Base-by-base conservation (phyloP, 1,140 invertebrate species). In the Lethrus apterus region DNA sequence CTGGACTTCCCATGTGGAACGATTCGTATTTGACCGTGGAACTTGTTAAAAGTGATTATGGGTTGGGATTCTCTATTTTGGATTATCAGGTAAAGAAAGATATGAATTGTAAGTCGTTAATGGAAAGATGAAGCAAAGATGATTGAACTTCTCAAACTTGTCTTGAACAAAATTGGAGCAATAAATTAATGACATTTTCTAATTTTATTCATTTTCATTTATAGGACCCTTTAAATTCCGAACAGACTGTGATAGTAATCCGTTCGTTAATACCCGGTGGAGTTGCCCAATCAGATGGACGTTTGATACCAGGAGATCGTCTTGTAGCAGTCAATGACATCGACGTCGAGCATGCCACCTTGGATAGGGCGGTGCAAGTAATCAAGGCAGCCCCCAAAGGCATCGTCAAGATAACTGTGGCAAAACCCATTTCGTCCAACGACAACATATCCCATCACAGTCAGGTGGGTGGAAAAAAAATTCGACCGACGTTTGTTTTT, bases 51-150 rank as follows among this genome's bases (percentile, higher is more conserved):
- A 86, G 85, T 44, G 86, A 90, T 50, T 70, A 84, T 38, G 90
- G 90, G 1, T 73, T 94, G 2, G 90, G 90, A 24, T 94, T 94
- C 71, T 90, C 86, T 43, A 90, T 94, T 51, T 71, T 93, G 33
- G 90, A 93, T 66, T 93, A 93, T 68, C 84, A 92, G 79, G 88
- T 89, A 41, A 15, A 19, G 35, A n/a, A n/a, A n/a, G n/a, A n/a
- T n/a, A n/a, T n/a, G n/a, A n/a, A n/a, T n/a, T n/a, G n/a, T n/a
- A n/a, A n/a, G n/a, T n/a, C n/a, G n/a, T n/a, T n/a, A n/a, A n/a
- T n/a, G n/a, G n/a, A n/a, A n/a, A n/a, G n/a, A n/a, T n/a, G n/a
- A n/a, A n/a, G n/a, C n/a, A n/a, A n/a, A n/a, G n/a, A n/a, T n/a
- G n/a, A n/a, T n/a, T n/a, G n/a, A n/a, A n/a, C n/a, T n/a, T n/a